Evolutionary conservation across 2,888 invertebrate genomes (phyloP).

Genomic region (Leptogaster cylindrica): DNA sequence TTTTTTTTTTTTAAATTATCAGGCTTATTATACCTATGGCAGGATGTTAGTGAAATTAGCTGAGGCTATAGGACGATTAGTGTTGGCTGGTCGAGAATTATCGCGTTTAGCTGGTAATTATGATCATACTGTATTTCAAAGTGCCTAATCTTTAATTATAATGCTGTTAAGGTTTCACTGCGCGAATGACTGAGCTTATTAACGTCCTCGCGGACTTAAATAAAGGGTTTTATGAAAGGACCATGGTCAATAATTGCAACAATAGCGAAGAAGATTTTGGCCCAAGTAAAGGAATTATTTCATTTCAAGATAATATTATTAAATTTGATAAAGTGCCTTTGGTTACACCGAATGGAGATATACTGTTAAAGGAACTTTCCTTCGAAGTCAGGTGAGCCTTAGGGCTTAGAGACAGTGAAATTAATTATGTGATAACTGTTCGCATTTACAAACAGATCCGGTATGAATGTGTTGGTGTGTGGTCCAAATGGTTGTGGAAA

Average conservation of each 20-base stretch:
- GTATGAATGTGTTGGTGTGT: constrained; percentile 96
- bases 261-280: constrained; percentile 60
- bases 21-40: constrained; percentile 96
- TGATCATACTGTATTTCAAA: not conserved
- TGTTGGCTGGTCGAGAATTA: constrained; percentile 93
- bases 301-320: constrained; percentile 87
- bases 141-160: not conserved
- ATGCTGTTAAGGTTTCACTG: constrained; percentile 70
- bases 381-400: constrained; percentile 87
- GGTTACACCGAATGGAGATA: constrained; percentile 96
- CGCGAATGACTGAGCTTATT: constrained; percentile 88
- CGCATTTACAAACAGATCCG: constrained; percentile 70
- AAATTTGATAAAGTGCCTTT: constrained; percentile 92
- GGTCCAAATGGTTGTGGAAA: constrained; percentile 99
- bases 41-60: constrained; percentile 82
- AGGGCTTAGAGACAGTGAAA: no score
- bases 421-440: no score
- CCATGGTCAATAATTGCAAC: constrained; percentile 63
- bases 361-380: constrained; percentile 84
- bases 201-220: constrained; percentile 84
- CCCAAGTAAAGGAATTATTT: constrained; percentile 80
- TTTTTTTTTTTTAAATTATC: constrained; percentile 46
- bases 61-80: constrained; percentile 94
- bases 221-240: constrained; percentile 72
- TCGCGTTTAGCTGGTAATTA: constrained; percentile 83